These are phyloP conservation scores for Furcifer pardalis DNA, from an alignment of 2,797 vertebrate genomes.

Conservation along the genomic window DNA sequence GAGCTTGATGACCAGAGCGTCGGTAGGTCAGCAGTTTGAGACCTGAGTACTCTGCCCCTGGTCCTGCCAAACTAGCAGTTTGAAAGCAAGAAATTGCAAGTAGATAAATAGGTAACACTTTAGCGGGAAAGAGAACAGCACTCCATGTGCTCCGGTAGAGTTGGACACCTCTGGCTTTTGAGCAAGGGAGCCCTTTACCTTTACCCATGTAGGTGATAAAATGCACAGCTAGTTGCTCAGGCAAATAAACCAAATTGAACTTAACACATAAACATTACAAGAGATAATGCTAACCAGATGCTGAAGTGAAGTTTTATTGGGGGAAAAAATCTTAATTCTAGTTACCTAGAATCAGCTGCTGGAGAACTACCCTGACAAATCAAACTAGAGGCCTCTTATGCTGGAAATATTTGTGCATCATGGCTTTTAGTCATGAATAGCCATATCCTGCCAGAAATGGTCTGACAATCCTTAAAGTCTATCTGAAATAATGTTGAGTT, in stretches of 20 bases:
- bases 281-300: no score
- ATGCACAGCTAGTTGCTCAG: background rate
- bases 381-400: background rate
- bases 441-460: background rate
- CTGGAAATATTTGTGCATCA: background rate
- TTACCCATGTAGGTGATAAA: background rate
- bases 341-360: background rate
- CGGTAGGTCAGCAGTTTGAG: no score
- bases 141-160: no score
- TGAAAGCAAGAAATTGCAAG: no score
- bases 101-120: no score
- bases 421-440: background rate
- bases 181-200: no score
- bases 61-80: no score
- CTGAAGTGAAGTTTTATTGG: background rate
- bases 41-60: no score
- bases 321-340: background rate
- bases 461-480: background rate
- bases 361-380: background rate
- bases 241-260: background rate
- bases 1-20: no score
- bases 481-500: background rate
- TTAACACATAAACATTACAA: background rate
- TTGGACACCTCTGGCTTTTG: no score
- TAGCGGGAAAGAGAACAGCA: no score